These are phyloP conservation scores for Megalops atlanticus DNA, from an alignment of 2,113 vertebrate species.

Conservation along the genomic window DNA sequence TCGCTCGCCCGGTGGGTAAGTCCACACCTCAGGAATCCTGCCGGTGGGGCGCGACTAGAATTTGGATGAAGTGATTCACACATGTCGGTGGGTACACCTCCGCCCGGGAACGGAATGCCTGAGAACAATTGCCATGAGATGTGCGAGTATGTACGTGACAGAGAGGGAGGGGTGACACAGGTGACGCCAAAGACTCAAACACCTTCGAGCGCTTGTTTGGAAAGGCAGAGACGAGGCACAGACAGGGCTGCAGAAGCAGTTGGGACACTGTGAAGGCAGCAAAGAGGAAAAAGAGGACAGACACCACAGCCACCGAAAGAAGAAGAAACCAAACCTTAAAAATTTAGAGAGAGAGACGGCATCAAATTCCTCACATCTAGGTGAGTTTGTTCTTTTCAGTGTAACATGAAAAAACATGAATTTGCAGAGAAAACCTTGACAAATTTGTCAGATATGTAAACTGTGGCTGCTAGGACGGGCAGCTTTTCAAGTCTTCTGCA, in stretches of 20 bases:
- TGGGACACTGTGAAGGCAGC: background rate
- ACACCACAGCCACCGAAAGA: background rate
- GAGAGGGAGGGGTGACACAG: background rate
- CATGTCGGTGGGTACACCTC: constrained; percentile 13
- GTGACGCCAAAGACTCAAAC: background rate
- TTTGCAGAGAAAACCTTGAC: background rate
- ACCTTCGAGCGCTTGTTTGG: too few relatives aligned
- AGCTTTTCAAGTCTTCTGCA: background rate
- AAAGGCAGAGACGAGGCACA: background rate
- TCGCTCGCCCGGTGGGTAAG: background rate
- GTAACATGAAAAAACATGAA: too few relatives aligned
- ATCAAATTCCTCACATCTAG: background rate
- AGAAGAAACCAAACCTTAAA: background rate
- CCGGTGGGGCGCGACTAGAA: background rate
- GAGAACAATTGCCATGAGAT: constrained; percentile 33
- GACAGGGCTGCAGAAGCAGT: background rate
- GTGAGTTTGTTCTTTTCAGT: background rate
- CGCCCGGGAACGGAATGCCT: constrained; percentile 52
- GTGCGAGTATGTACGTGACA: constrained; percentile 20
- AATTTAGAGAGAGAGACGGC: background rate
- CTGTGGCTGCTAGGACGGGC: background rate
- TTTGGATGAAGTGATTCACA: constrained; percentile 14
- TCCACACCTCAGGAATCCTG: background rate
- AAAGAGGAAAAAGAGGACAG: background rate
- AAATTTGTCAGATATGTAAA: too few relatives aligned